Evolutionary conservation across 2,888 invertebrate species (phyloP), one percentile per base, ranked within the genome.

Genomic region (Myopa testacea): DNA sequence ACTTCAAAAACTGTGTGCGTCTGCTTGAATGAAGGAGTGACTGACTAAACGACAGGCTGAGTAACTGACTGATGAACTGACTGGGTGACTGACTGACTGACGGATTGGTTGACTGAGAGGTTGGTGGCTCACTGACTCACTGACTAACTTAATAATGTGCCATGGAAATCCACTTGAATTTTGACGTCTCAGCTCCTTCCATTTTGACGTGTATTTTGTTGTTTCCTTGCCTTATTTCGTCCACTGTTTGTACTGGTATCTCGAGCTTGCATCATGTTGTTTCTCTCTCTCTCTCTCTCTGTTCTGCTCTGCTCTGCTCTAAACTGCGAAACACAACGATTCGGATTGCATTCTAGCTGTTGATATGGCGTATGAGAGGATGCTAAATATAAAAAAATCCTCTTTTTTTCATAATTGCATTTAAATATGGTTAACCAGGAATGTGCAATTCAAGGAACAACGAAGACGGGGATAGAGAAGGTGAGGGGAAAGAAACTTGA

Each of bases 351-450:
- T 1, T 26, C 26, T 26, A 26, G 26, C 26, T 26, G 26, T 26
- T 26, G 26, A 26, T 26, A 26, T 26, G 26, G 26, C 26, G 26
- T 1, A 26, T 26, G 26, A 26, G n/a, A 6, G n/a, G 67, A 75
- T 75, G 58, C 38, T 4, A 38, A 52, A 75, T 34, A 37, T 52
- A n/a, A 73, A 76, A 81, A 78, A 79, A 70, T 79, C 78, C 78
- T 78, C 75, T 81, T 80, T 75, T 73, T 77, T 68, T 77, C 79
- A 76, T 80, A 79, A 82, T 81, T 81, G 76, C 81, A 80, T 81
- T 82, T 79, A 78, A 81, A 81, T 79, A 79, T 79, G 75, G 71
- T 80, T 78, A 81, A 79, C 78, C 80, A 60, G 67, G 55, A 73
- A 65, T 16, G 55, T 34, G 77, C 67, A 63, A 62, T 58, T 52